Conservation (phyloP, 2,888 invertebrate genomes). For the Masnerella sp. region DNA sequence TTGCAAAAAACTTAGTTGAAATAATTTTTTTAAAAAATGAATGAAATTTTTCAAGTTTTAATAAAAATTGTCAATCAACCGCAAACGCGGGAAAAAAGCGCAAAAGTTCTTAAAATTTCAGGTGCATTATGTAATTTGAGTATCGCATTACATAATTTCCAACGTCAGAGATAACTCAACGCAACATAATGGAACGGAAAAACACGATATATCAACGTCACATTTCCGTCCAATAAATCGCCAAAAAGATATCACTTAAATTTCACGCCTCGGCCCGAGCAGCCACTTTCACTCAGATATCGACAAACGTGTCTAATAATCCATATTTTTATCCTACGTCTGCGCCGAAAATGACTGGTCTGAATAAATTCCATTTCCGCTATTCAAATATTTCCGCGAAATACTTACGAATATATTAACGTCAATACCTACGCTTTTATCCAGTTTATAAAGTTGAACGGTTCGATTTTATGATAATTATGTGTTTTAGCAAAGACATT, state of each 20-base stretch:
- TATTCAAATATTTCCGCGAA: constrained; percentile 23
- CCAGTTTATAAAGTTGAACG: background rate
- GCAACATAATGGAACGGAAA: constrained; percentile 42
- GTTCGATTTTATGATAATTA: too few relatives aligned
- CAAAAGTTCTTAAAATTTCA: too few relatives aligned
- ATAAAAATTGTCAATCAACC: background rate
- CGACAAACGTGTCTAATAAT: constrained; percentile 40
- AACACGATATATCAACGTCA: constrained; percentile 52
- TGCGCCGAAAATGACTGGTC: constrained; percentile 4
- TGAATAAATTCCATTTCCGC: constrained; percentile 36
- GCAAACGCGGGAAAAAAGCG: too few relatives aligned
- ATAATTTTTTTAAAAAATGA: too few relatives aligned
- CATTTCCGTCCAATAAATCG: constrained; percentile 39
- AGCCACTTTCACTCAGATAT: constrained; percentile 32
- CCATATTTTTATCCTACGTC: constrained; percentile 39
- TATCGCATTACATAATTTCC: constrained; percentile 34
- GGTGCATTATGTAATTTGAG: constrained; percentile 15
- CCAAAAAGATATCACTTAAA: constrained; percentile 47
- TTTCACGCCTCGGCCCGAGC: constrained; percentile 23
- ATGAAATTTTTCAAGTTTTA: too few relatives aligned
- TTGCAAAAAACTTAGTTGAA: too few relatives aligned
- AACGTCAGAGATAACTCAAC: constrained; percentile 27
- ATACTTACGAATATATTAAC: constrained; percentile 9
- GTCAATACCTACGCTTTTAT: background rate
- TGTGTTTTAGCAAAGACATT: too few relatives aligned